Percentiles rank a stretch among this genome's conserved stretches.
phyloP scores from a whole-genome alignment of 2,888 invertebrate species.

The Pristionchus exspectatus region DNA sequence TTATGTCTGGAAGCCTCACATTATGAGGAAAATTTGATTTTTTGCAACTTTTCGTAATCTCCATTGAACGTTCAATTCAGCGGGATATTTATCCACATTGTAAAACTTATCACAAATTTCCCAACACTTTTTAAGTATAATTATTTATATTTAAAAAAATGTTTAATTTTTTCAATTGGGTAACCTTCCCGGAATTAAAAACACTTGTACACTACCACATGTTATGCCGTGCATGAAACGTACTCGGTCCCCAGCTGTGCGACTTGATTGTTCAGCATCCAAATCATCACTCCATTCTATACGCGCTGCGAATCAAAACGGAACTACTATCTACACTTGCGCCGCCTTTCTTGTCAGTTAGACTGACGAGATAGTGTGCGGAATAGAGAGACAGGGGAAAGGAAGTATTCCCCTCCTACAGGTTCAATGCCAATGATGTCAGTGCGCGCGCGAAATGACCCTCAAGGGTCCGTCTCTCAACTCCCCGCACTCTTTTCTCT shows the following conservation, averaged over 20 bases:
- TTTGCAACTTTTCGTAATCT: too few relatives aligned
- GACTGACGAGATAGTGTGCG: neutral
- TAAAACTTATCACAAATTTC: too few relatives aligned
- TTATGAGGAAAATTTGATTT: too few relatives aligned
- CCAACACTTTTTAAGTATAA: too few relatives aligned
- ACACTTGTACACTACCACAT: too few relatives aligned
- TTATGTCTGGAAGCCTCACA: neutral
- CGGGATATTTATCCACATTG: too few relatives aligned
- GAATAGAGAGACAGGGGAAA: neutral
- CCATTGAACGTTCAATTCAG: too few relatives aligned
- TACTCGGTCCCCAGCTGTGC: conserved; percentile 1
- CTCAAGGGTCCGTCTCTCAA: conserved; percentile 21
- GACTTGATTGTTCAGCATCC: neutral
- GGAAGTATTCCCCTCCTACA: neutral
- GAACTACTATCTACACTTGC: neutral
- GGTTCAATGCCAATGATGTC: conserved; percentile 50
- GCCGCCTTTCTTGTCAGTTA: neutral
- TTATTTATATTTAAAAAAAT: too few relatives aligned
- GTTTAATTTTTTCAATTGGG: too few relatives aligned
- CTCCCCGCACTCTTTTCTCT: neutral
- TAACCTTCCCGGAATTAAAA: too few relatives aligned
- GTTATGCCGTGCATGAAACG: neutral
- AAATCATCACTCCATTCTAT: neutral
- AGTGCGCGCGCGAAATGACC: neutral
- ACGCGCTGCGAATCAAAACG: neutral